phyloP scores from a whole-genome alignment of 2,113 vertebrate genomes.

The Microcebus tavaratra region DNA sequence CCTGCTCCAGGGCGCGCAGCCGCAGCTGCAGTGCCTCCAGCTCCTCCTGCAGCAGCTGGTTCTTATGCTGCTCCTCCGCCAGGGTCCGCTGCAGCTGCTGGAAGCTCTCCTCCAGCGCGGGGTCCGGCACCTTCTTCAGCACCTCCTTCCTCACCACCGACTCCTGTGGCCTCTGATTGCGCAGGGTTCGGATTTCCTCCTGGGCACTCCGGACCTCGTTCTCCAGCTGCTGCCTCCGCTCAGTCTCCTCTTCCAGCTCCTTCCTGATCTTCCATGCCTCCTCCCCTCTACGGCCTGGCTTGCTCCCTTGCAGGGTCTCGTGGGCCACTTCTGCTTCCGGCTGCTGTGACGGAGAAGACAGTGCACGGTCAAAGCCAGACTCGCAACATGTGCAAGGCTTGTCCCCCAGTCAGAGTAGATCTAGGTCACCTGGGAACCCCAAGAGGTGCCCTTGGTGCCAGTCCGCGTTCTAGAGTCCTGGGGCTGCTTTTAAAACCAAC shows the following conservation, averaged over 20 bases:
- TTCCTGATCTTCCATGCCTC: slow-evolving; percentile 93
- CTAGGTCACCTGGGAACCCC: not conserved
- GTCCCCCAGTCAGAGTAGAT: not conserved
- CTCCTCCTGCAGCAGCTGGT: slow-evolving; percentile 91
- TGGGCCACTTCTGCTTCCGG: slow-evolving; percentile 84
- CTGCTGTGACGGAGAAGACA: slow-evolving; percentile 86
- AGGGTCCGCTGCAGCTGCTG: slow-evolving; percentile 92
- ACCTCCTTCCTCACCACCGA: slow-evolving; percentile 93
- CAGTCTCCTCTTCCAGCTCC: slow-evolving; percentile 92
- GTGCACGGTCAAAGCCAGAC: not conserved
- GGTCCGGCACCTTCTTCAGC: slow-evolving; percentile 94
- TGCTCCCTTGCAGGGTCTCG: slow-evolving; percentile 81
- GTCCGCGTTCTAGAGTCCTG: not conserved
- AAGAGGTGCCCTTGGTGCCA: not conserved
- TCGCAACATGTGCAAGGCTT: rapidly evolving
- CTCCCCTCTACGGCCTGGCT: slow-evolving; percentile 77
- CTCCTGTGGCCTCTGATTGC: slow-evolving; percentile 93
- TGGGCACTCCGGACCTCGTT: slow-evolving; percentile 90
- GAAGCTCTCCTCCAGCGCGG: slow-evolving; percentile 92
- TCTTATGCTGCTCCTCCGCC: slow-evolving; percentile 91
- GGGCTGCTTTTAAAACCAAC: not conserved
- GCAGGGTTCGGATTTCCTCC: slow-evolving; percentile 91
- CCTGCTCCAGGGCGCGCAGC: slow-evolving; percentile 88
- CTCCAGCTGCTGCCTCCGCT: slow-evolving; percentile 93
- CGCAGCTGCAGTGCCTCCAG: slow-evolving; percentile 88